Base-by-base conservation (phyloP, 2,888 invertebrate species). In the Latrodectus hesperus region DNA sequence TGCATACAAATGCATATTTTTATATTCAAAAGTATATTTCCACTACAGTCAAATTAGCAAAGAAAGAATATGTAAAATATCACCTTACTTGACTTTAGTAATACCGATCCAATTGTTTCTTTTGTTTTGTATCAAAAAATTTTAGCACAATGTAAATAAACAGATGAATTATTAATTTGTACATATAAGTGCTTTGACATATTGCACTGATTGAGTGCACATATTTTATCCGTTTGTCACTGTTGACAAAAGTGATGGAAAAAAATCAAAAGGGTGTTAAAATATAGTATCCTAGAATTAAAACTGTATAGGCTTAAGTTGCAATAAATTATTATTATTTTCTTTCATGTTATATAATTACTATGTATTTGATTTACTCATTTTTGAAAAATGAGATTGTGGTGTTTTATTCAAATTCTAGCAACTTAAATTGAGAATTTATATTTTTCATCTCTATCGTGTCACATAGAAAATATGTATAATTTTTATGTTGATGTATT, bases 71-170 rank as follows among this genome's bases (percentile, higher is more conserved):
- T 71, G 49, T 82, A 82, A 26, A 64, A 68, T 49, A 52, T 53
- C 64, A 77, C 76, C 22, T 79, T 70, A 74, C 72, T 67, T 68
- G 51, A 51, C 22, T 49, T 73, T 55, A 70, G 64, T 64, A 74
- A 79, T 75, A 75, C 52, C 78, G 78, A 78, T 82, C 74, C 74
- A 87, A 64, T 73, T 68, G 72, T 78, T 76, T 74, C 53, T 73
- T 82, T 22, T 22, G 22, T 73, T 72, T 78, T 78, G 53, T 73
- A 71, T 81, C 52, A 67, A 81, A 38, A 87, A n/a, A 22, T 76
- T 86, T 70, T 75, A 87, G 87, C 87, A 87, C 87, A 87, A 87
- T 87, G 87, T 87, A 87, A 77, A 87, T 87, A 87, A 79, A 87
- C 82, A 87, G 73, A 87, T 74, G 68, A 82, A 83, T 82, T 74